Conservation (phyloP, 2,113 vertebrate species). For the Dasyprocta punctata region DNA sequence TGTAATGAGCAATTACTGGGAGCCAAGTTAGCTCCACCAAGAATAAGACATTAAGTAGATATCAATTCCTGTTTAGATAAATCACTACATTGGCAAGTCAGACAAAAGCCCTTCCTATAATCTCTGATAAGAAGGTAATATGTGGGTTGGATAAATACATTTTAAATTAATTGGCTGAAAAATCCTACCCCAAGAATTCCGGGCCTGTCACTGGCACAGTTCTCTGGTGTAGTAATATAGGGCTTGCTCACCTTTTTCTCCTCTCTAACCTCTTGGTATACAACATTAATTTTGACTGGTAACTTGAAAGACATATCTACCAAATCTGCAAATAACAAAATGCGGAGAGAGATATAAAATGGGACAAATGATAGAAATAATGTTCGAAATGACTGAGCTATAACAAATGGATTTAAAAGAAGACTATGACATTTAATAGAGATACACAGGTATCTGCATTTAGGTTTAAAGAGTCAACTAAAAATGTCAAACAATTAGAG, state of each 20-base stretch:
- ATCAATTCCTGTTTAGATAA: constrained; percentile 54
- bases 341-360: constrained; percentile 61
- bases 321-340: constrained; percentile 63
- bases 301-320: constrained; percentile 62
- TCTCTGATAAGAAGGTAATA: constrained; percentile 21
- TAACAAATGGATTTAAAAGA: constrained; percentile 65
- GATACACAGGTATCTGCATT: constrained; percentile 48
- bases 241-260: background rate
- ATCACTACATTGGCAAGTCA: background rate
- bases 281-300: constrained; percentile 44
- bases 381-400: constrained; percentile 75
- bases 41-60: constrained; percentile 42
- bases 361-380: constrained; percentile 75
- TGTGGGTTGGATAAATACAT: background rate
- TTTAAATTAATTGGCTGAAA: constrained; percentile 52
- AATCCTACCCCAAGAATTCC: constrained; percentile 17
- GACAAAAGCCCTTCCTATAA: constrained; percentile 44
- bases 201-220: background rate
- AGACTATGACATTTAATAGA: constrained; percentile 61
- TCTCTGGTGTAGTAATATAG: background rate
- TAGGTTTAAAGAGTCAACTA: constrained; percentile 55
- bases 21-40: background rate
- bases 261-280: background rate
- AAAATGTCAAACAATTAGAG: constrained; percentile 57
- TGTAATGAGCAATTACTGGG: constrained; percentile 23